Percentiles rank a stretch among this genome's conserved stretches.
Evolutionary conservation across 2,797 vertebrate species (phyloP).

Genomic region (Lepilemur septentrionalis): DNA sequence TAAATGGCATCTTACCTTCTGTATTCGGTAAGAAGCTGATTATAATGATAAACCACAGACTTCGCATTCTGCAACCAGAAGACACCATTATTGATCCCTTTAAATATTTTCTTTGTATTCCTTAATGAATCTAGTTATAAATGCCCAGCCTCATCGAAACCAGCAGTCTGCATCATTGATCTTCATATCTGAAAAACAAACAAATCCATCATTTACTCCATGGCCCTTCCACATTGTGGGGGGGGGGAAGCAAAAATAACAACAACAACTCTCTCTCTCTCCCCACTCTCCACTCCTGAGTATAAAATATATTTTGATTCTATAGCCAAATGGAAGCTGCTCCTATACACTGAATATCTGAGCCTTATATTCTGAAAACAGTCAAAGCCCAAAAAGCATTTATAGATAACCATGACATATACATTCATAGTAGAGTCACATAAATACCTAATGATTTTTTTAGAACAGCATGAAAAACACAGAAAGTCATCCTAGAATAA

Average conservation of each 20-base stretch:
- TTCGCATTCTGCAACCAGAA: constrained; percentile 95
- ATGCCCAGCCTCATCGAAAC: constrained; percentile 91
- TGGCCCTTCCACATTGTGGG: not conserved
- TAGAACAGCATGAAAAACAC: not conserved
- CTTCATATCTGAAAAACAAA: constrained; percentile 90
- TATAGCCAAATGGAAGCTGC: not conserved
- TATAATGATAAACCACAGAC: constrained; percentile 95
- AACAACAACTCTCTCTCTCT: not conserved
- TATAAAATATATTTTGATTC: not conserved
- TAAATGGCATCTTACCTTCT: constrained; percentile 91
- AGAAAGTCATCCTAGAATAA: not conserved
- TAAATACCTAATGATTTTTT: not conserved
- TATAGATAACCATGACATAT: not conserved
- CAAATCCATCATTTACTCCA: constrained; percentile 78
- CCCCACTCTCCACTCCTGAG: not conserved
- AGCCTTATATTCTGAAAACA: not conserved
- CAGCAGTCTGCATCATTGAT: constrained; percentile 92
- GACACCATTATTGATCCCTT: constrained; percentile 94
- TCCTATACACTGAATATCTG: not conserved
- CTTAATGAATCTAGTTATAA: constrained; percentile 92
- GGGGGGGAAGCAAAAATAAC: not conserved
- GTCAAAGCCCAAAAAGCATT: not conserved
- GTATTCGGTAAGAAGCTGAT: constrained; percentile 94
- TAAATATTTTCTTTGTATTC: constrained; percentile 91
- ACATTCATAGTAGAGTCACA: not conserved